Conservation (phyloP, 2,888 invertebrate genomes). For the Andrena flavipes region DNA sequence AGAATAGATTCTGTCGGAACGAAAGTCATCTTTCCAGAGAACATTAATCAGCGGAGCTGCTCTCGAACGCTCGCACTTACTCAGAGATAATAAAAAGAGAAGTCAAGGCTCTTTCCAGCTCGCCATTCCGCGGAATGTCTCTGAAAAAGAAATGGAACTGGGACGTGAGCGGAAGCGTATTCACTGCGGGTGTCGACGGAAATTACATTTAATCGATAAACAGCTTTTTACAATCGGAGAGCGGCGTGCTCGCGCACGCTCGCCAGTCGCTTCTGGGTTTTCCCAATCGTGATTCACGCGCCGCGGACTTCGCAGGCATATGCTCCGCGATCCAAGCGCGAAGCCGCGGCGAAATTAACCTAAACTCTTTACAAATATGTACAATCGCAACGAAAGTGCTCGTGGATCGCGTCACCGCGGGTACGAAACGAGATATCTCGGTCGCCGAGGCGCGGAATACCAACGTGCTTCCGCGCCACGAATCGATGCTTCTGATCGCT, state of each 20-base stretch:
- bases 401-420: neutral
- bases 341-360: conserved; percentile 41
- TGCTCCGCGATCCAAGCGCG: neutral
- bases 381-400: conserved; percentile 79
- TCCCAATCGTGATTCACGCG: conserved; percentile 31
- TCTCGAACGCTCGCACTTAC: neutral
- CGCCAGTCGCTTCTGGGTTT: conserved; percentile 20
- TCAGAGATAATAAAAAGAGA: neutral
- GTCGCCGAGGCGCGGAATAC: neutral
- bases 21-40: conserved; percentile 35
- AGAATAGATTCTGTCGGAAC: conserved; percentile 5
- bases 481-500: neutral
- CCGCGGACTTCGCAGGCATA: neutral
- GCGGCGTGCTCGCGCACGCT: neutral
- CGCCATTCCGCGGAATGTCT: neutral
- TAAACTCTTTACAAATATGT: conserved; percentile 82
- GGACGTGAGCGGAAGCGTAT: neutral
- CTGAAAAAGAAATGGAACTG: neutral
- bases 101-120: neutral
- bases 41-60: conserved; percentile 31
- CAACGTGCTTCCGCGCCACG: neutral
- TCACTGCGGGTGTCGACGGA: conserved; percentile 40
- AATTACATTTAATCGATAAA: conserved; percentile 82
- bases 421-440: neutral
- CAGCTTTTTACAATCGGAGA: conserved; percentile 47